Base-by-base conservation (phyloP, 2,888 invertebrate species). In the Galeruca laticollis region DNA sequence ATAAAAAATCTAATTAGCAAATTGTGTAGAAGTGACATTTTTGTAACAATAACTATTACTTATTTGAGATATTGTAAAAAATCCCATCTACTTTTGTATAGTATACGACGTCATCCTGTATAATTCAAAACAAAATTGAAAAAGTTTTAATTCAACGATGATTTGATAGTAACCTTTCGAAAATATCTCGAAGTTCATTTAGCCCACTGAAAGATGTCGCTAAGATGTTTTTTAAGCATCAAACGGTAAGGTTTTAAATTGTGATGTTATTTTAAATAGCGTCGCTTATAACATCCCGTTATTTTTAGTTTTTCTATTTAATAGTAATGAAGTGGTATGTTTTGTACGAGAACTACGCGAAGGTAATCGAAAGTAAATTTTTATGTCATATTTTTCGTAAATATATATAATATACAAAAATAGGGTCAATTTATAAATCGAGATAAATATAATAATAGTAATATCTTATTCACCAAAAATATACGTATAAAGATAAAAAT, bases 291-390 rank as follows among this genome's bases (percentile, higher is more conserved):
- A 57, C 18, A 65, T 65, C 37, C 8, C 33, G 51, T 69, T 72
- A 78, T 78, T 78, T 77, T 77, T 79, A 79, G 74, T 73, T 65
- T 70, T 65, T 72, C 70, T 73, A 67, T 71, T 47, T 37, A 2
- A 49, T 20, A 37, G 68, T 69, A 71, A 80, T 80, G 79, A 75
- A 74, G 77, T 78, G 80, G 81, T 75, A 77, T 70, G 74, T 76
- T 75, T 79, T 78, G 72, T 9, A 31, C 35, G 66, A 40, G 15
- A 33, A 52, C 13, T 68, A 63, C 47, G 57, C 59, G 64, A 61
- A 54, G 71, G 72, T 69, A 73, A 72, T n/a, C 13, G n/a, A n/a
- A 40, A 59, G 56, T 61, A 64, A 63, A 43, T 43, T 43, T 43
- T 43, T 43, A 15, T 43, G 4, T 26, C 4, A 5, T 6, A 26